Evolutionary conservation across 2,797 vertebrate genomes (phyloP).

Genomic region (Cirrhinus mrigala): DNA sequence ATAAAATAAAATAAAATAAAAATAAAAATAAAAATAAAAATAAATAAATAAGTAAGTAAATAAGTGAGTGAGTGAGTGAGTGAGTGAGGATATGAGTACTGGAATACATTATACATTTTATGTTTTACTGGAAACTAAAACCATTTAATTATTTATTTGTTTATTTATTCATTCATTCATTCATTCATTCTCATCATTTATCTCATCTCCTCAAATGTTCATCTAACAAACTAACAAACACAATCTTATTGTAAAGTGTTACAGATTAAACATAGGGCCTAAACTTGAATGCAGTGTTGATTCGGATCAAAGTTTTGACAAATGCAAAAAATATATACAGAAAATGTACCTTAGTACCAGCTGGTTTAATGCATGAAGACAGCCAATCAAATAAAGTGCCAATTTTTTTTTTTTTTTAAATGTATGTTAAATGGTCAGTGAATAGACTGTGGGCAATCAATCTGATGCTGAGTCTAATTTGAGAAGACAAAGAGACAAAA

Average conservation of each 20-base stretch:
- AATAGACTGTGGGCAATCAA: not conserved
- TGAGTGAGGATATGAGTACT: too few relatives aligned
- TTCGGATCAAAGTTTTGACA: not conserved
- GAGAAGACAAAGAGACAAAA: not conserved
- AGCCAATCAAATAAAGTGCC: not conserved
- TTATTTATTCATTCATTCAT: too few relatives aligned
- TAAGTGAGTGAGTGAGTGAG: too few relatives aligned
- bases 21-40: too few relatives aligned
- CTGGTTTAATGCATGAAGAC: not conserved
- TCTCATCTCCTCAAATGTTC: too few relatives aligned
- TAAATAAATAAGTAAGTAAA: too few relatives aligned
- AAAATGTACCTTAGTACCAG: not conserved
- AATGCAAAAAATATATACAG: not conserved
- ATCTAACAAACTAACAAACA: not conserved
- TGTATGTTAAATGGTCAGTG: not conserved
- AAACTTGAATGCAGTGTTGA: not conserved
- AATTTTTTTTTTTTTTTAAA: too few relatives aligned
- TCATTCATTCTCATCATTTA: too few relatives aligned
- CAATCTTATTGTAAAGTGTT: not conserved
- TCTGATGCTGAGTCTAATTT: not conserved
- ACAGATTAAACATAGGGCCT: not conserved
- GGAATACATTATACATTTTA: too few relatives aligned
- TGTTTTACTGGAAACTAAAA: too few relatives aligned
- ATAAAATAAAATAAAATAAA: too few relatives aligned
- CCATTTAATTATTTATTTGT: too few relatives aligned